Evolutionary conservation across 2,797 vertebrate genomes (phyloP).

Genomic region (Malacoraja senta): DNA sequence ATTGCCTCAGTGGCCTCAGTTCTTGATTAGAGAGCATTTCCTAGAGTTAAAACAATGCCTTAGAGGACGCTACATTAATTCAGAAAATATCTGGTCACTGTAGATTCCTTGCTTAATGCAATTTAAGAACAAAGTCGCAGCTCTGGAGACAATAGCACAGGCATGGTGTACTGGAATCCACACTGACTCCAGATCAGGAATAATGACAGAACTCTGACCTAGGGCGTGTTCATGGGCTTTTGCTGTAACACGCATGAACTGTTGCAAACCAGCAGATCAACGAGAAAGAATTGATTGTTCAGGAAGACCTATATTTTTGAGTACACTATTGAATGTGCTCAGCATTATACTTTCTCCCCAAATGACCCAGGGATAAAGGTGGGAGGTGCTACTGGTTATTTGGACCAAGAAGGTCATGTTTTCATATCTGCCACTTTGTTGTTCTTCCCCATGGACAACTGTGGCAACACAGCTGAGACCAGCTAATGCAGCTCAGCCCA

Average conservation of each 20-base stretch:
- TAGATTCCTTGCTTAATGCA: neutral
- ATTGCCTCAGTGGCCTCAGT: neutral
- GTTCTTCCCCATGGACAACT: neutral
- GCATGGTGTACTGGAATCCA: neutral
- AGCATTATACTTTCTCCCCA: neutral
- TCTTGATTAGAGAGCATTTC: neutral
- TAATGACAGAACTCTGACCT: neutral
- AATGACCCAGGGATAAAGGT: neutral
- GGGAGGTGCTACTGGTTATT: neutral
- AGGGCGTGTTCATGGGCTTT: neutral
- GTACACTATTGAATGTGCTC: neutral
- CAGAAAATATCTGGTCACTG: neutral
- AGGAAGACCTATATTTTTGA: neutral
- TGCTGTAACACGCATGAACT: neutral
- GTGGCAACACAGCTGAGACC: neutral
- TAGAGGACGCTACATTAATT: neutral
- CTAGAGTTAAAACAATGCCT: neutral
- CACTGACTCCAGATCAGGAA: conserved; percentile 3
- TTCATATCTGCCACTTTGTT: neutral
- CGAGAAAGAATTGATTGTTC: neutral
- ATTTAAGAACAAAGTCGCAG: neutral
- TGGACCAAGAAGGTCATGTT: neutral
- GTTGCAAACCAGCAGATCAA: neutral
- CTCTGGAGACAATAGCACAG: neutral
- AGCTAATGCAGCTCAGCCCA: neutral